Percentiles rank a stretch among this genome's conserved stretches.
Evolutionary conservation across 2,113 vertebrate species (phyloP).

Genomic region (Pituophis catenifer): DNA sequence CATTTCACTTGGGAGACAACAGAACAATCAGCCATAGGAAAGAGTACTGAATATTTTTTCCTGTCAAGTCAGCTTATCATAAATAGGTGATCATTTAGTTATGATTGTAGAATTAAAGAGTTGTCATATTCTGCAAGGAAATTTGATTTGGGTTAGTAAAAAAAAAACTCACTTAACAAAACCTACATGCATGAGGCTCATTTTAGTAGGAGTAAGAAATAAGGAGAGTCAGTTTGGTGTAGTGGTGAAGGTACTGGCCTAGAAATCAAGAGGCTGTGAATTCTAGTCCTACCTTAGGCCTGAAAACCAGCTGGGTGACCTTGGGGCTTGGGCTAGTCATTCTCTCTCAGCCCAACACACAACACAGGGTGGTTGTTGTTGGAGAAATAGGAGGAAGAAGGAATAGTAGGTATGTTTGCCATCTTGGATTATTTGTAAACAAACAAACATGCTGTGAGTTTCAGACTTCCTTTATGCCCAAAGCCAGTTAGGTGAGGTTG

Average conservation of each 20-base stretch:
- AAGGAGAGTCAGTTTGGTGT: neutral
- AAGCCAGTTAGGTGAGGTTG: neutral
- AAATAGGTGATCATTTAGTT: conserved; percentile 2
- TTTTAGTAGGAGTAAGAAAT: neutral
- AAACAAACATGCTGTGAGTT: neutral
- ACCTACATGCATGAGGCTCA: neutral
- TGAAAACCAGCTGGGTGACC: neutral
- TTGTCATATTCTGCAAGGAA: neutral
- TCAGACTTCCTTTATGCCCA: neutral
- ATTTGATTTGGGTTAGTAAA: neutral
- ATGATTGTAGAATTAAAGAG: neutral
- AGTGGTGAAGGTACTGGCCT: neutral
- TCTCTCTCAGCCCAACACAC: neutral
- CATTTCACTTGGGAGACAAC: conserved; percentile 14
- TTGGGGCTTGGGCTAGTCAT: neutral
- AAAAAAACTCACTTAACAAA: neutral
- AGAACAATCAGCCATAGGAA: conserved; percentile 9
- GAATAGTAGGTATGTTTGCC: neutral
- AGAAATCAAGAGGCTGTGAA: neutral
- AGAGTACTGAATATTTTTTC: neutral
- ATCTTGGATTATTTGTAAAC: neutral
- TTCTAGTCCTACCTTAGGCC: neutral
- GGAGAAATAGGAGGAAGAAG: neutral
- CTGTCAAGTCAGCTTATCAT: neutral
- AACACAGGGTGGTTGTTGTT: neutral